Base-by-base conservation (phyloP, 2,888 invertebrate species). In the Lapara coniferarum region DNA sequence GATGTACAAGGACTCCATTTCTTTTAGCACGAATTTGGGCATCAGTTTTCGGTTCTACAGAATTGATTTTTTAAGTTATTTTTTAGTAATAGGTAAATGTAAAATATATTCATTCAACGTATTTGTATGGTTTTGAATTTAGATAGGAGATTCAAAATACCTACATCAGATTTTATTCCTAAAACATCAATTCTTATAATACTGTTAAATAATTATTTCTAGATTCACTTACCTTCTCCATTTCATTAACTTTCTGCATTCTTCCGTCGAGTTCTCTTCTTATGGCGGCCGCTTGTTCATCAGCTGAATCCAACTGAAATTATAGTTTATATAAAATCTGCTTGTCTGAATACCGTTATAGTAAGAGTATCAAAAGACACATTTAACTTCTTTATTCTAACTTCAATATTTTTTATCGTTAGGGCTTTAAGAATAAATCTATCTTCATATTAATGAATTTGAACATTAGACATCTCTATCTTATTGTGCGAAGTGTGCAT, bases 11-110 rank as follows among this genome's bases (percentile, higher is more conserved):
- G 98, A 98, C 94, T 99, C 99, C 99, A 99, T 99, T 95, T 99
- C 99, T 95, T 99, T 99, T 81, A 99, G 96, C 75, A 99, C 99
- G 95, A 99, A 99, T 95, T 98, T 99, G 79, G 99, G 99, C 98
- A 99, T 98, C 85, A 99, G 93, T 94, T 98, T 98, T 81, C 98
- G 97, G 91, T 99, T 98, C 97, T 98, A 90, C 52, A 78, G 75
- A 37, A 66, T 46, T 59, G 44, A 57, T 10, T 13, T 25, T 57
- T 57, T 30, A 30, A 14, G 10, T 16, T 14, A 16, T n/a, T 16
- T n/a, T 53, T 53, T 53, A n/a, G n/a, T 7, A 53, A 0, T 13
- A n/a, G 4, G 6, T 14, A 13, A 2, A 14, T n/a, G 0, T n/a
- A n/a, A 13, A n/a, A 14, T n/a, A 8, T n/a, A 7, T 53, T n/a